Conservation (phyloP, 2,797 vertebrate species). For the Mormyrops boulengeri region DNA sequence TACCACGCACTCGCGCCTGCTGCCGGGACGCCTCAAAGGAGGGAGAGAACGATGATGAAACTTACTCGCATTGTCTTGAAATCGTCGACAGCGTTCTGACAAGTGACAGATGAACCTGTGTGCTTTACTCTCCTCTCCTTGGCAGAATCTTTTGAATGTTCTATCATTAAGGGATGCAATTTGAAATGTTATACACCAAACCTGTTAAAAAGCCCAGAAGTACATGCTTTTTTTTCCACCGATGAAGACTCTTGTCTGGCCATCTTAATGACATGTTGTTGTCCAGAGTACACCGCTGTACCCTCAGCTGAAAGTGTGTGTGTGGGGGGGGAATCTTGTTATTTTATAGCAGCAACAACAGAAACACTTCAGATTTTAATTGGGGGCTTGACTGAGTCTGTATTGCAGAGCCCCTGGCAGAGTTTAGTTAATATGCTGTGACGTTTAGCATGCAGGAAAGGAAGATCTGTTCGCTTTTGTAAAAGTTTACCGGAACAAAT, state of each 20-base stretch:
- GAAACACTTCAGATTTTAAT: constrained; percentile 31
- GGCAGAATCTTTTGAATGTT: neutral
- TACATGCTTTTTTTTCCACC: neutral
- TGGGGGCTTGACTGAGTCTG: constrained; percentile 33
- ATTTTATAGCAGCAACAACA: constrained; percentile 19
- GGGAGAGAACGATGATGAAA: neutral
- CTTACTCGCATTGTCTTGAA: neutral
- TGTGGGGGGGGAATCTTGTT: neutral
- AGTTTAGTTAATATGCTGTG: constrained; percentile 40
- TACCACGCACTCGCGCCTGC: neutral
- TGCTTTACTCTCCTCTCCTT: neutral
- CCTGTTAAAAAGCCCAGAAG: neutral
- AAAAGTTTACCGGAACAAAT: constrained; percentile 80
- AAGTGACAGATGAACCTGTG: neutral
- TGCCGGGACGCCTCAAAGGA: neutral
- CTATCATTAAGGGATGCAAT: neutral
- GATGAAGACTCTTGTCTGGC: neutral
- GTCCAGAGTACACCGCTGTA: neutral
- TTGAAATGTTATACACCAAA: neutral
- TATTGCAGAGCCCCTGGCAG: constrained; percentile 27
- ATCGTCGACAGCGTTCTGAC: neutral
- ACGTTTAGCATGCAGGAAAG: constrained; percentile 51
- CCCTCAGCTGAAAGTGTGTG: neutral
- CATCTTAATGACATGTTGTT: neutral
- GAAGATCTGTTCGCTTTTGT: constrained; percentile 51